These are phyloP conservation scores for Falco rusticolus DNA, from an alignment of 2,797 vertebrate species.

Conservation along the genomic window DNA sequence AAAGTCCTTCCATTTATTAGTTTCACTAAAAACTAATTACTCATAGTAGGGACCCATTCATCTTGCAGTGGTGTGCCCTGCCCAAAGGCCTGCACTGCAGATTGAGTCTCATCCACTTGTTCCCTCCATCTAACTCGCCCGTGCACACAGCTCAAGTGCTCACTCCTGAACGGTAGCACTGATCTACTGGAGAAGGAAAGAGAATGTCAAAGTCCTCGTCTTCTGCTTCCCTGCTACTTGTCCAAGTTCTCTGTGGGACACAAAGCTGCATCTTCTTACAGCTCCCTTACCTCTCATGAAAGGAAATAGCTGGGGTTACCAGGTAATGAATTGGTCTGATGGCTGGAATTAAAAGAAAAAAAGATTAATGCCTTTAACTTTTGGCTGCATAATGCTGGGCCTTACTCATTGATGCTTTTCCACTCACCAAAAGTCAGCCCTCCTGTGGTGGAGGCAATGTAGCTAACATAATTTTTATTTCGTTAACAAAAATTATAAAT, in stretches of 20 bases:
- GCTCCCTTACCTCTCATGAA: background rate
- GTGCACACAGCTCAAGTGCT: background rate
- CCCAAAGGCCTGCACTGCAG: background rate
- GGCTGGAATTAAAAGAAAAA: background rate
- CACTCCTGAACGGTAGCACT: background rate
- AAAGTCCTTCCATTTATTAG: background rate
- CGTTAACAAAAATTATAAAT: background rate
- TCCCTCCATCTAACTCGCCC: fast-evolving
- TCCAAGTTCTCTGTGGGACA: background rate
- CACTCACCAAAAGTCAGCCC: background rate
- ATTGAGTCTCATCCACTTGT: background rate
- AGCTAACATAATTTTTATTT: background rate
- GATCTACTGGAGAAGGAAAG: background rate
- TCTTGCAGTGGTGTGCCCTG: background rate
- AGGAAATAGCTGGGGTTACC: background rate
- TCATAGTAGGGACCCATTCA: background rate
- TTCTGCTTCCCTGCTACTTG: background rate
- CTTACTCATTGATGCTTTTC: background rate
- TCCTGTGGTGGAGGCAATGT: background rate
- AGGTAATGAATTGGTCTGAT: background rate
- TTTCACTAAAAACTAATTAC: background rate
- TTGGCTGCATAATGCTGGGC: background rate
- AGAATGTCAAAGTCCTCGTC: background rate
- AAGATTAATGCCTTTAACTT: background rate
- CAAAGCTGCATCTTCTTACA: background rate